Evolutionary conservation across 2,113 vertebrate genomes (phyloP), one percentile per base, ranked within the genome.

Genomic region (Oryzias woworae): DNA sequence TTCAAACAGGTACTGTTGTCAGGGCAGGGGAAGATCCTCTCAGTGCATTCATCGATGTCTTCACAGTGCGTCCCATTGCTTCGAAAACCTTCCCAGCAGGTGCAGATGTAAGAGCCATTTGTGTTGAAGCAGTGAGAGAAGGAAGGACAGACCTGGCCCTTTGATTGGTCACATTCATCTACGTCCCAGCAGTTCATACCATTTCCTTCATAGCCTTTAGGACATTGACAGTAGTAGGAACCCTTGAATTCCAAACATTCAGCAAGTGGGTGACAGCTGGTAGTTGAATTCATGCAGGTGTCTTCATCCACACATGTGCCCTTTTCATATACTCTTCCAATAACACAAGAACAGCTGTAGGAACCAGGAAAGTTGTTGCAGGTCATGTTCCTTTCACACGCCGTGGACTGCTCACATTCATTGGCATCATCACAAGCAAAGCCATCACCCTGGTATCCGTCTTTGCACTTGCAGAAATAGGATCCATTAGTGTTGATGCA

Each of bases 401-500:
- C 24, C 2, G 66, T 78, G 20, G 61, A 42, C 4, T 42, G 16
- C 20, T 80, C 66, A 60, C 93, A 94, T 81, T 94, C 93, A 62
- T 94, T 85, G 8, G 91, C 76, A 67, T 94, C 93, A 4, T 70
- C 62, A 59, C 93, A 94, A 24, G 58, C 44, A 70, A 88, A 79
- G 12, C 91, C 92, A 8, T 93, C 80, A 1, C 93, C 92, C 14
- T 50, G 70, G 69, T 91, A 93, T 45, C 93, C 93, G 3, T 66
- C 42, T 14, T 53, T 72, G 78, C 93, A 94, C 20, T 46, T 67
- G 50, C 93, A 94, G 50, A 12, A 18, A 81, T 92, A 92, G 36
- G 92, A 94, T 0, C 92, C 90, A 0, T 87, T 52, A 1, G 81
- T 85, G 82, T 94, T 94, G 55, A 47, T 54, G 74, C 93, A 94